phyloP scores from a whole-genome alignment of 2,797 vertebrate genomes.

The Semotilus atromaculatus region DNA sequence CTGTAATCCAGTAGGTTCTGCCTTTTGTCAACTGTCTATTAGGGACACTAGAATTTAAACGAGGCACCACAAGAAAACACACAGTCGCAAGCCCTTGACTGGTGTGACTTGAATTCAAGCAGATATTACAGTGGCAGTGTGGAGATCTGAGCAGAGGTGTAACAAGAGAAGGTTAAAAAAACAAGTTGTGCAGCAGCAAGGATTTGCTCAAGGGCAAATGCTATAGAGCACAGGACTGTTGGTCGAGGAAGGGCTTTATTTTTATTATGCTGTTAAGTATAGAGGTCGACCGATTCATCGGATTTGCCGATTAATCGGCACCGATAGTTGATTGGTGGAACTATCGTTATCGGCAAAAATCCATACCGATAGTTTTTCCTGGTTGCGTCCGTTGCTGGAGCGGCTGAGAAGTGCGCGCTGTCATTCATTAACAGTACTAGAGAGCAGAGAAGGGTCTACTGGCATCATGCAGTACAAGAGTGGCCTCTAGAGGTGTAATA shows the following conservation, averaged over 20 bases:
- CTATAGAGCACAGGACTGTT: neutral
- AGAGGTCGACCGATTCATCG: too few relatives aligned
- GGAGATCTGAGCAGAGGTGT: slow-evolving; percentile 1
- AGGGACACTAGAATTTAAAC: neutral
- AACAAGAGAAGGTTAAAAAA: slow-evolving; percentile 35
- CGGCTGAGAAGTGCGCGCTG: too few relatives aligned
- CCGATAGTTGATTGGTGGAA: too few relatives aligned
- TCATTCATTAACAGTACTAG: too few relatives aligned
- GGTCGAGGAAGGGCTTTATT: slow-evolving; percentile 15
- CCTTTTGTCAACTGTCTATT: slow-evolving; percentile 15
- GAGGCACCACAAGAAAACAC: neutral
- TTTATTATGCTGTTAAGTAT: slow-evolving; percentile 1
- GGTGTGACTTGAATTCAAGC: neutral
- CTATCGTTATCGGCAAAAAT: too few relatives aligned
- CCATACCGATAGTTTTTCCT: too few relatives aligned
- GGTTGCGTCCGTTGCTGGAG: too few relatives aligned
- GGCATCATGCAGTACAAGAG: too few relatives aligned
- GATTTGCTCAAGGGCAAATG: slow-evolving; percentile 12
- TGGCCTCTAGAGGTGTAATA: too few relatives aligned
- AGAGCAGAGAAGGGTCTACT: too few relatives aligned
- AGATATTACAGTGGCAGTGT: neutral
- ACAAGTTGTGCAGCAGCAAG: neutral
- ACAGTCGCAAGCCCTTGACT: neutral
- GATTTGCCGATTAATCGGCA: too few relatives aligned
- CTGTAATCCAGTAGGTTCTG: slow-evolving; percentile 31